These are phyloP conservation scores for Arremon aurantiirostris DNA, from an alignment of 2,797 vertebrate species.

Conservation along the genomic window DNA sequence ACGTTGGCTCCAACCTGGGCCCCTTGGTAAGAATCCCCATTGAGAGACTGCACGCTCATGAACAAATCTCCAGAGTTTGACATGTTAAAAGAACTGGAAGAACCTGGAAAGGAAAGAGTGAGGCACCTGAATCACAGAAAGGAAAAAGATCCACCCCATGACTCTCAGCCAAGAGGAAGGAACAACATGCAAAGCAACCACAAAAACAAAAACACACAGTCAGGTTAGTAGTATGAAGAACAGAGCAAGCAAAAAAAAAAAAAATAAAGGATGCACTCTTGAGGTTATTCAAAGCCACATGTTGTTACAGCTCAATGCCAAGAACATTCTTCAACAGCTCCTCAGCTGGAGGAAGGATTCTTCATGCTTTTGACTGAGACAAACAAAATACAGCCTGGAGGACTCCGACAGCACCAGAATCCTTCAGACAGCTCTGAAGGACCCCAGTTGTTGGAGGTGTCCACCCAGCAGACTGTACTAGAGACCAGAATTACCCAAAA, in stretches of 20 bases:
- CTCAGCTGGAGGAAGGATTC: slow-evolving; percentile 50
- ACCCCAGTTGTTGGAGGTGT: neutral
- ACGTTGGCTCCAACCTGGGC: slow-evolving; percentile 99
- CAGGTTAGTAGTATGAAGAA: slow-evolving; percentile 78
- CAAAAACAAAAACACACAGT: slow-evolving; percentile 76
- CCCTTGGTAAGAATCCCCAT: slow-evolving; percentile 99
- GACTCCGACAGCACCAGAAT: neutral
- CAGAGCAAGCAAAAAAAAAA: slow-evolving; percentile 69
- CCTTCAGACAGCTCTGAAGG: slow-evolving; percentile 14
- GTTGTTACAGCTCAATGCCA: slow-evolving; percentile 39
- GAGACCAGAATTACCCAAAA: neutral
- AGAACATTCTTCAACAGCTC: slow-evolving; percentile 38
- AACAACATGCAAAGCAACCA: slow-evolving; percentile 81
- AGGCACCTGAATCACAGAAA: slow-evolving; percentile 85
- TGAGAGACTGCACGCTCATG: slow-evolving; percentile 99
- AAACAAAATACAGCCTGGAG: slow-evolving; percentile 34
- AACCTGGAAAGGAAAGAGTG: slow-evolving; percentile 96
- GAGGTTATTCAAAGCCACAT: slow-evolving; percentile 61
- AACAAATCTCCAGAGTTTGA: slow-evolving; percentile 99
- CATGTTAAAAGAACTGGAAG: slow-evolving; percentile 99
- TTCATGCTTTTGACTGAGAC: slow-evolving; percentile 22
- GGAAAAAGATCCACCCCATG: slow-evolving; percentile 82
- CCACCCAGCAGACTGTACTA: neutral
- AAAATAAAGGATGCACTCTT: slow-evolving; percentile 48
- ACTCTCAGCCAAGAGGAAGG: slow-evolving; percentile 76